Base-by-base conservation (phyloP, 2,888 invertebrate genomes). In the Parochlus steinenii region DNA sequence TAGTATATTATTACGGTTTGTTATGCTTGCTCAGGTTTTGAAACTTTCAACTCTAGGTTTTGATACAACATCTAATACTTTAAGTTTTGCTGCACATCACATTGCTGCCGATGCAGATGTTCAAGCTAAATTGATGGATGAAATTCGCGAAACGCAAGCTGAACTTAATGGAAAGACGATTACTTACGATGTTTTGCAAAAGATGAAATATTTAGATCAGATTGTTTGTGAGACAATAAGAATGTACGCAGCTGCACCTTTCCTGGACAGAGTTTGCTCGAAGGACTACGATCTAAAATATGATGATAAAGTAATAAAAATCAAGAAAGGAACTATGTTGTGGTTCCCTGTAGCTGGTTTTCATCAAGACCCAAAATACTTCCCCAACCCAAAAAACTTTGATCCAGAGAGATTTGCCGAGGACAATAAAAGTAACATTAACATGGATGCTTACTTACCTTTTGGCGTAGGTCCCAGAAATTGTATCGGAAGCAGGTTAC, bases 121-220 rank as follows among this genome's bases (percentile, higher is more conserved):
- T n/a, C 71, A 71, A 43, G 48, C 51, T 6, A 60, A 51, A 41
- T 57, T 65, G 3, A 50, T 62, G 38, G 48, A 58, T 6, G 69
- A 71, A 48, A 54, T 70, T 5, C 44, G 49, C 4, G 46, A 48
- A 6, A 56, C 62, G 0, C 43, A 65, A 8, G 50, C 49, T 0
- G 59, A 57, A 34, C 47, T 64, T 40, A 54, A 51, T 5, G 63
- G 63, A 2, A 47, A 58, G 24, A 2, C 14, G 5, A 54, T 66
- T 37, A 63, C 63, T 0, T 69, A 66, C 41, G 69, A 69, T 38
- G 61, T 64, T 4, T 55, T 68, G 32, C 58, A 56, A 34, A 64
- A 65, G 41, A 64, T 70, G 66, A 50, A 55, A 1, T 70, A 69
- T 44, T 48, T 69, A 42, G 66, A 67, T 42, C 64, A 64, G 59